A percentile compares a stretch with the other conserved stretches of the same genome.
phyloP scores from a whole-genome alignment of 2,888 invertebrate genomes.

The Notodonta dromedarius region DNA sequence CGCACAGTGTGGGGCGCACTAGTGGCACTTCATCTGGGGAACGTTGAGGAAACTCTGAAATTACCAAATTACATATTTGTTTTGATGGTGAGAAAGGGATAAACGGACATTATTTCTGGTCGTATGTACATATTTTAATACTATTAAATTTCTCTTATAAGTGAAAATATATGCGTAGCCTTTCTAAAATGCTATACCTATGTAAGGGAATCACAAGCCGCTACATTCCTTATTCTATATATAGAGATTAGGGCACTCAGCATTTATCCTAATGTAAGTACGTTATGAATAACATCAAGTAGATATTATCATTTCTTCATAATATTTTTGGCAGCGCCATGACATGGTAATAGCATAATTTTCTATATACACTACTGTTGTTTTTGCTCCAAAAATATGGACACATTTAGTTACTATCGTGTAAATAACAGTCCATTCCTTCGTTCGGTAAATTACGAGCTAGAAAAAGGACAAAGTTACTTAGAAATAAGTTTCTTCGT shows the following conservation, averaged over 20 bases:
- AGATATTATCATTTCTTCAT: constrained; percentile 1
- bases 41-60: not conserved
- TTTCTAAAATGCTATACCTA: no score
- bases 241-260: not conserved
- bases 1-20: not conserved
- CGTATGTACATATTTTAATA: not conserved
- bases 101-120: not conserved
- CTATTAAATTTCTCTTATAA: no score
- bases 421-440: not conserved
- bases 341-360: not conserved
- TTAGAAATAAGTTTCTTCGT: not conserved
- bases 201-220: no score
- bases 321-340: not conserved
- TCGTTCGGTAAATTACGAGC: not conserved
- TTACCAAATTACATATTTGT: not conserved
- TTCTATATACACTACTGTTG: not conserved
- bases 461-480: not conserved
- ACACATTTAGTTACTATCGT: not conserved
- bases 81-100: not conserved
- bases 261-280: not conserved
- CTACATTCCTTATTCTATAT: no score
- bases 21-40: not conserved
- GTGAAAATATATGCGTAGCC: no score
- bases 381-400: constrained; percentile 4
- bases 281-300: not conserved